phyloP scores from a whole-genome alignment of 2,113 vertebrate species.

The Chaetura pelagica region DNA sequence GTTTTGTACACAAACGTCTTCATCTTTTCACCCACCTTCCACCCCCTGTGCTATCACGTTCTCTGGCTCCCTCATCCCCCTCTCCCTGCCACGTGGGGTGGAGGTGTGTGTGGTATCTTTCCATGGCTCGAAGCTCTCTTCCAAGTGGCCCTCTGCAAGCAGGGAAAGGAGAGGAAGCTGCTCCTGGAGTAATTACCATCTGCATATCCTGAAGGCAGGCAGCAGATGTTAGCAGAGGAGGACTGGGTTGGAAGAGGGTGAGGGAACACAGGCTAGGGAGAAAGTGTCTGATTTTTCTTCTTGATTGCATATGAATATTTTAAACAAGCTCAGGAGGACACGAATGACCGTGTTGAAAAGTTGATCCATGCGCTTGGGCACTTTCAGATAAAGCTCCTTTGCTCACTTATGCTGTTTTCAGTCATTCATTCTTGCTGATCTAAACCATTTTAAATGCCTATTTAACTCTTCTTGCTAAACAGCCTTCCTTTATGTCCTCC shows the following conservation, averaged over 20 bases:
- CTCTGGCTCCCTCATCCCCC: neutral
- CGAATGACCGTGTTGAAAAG: neutral
- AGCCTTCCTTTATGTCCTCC: slow-evolving; percentile 19
- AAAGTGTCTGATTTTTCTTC: neutral
- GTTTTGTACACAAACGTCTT: neutral
- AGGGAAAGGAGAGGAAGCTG: slow-evolving; percentile 82
- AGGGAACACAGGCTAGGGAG: neutral
- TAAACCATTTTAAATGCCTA: neutral
- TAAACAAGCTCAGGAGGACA: neutral
- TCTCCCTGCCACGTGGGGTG: neutral
- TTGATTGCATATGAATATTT: neutral
- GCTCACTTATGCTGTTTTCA: neutral
- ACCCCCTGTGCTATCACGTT: neutral
- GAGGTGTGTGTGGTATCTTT: neutral
- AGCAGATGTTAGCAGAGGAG: slow-evolving; percentile 84
- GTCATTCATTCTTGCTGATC: neutral
- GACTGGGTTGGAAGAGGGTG: slow-evolving; percentile 59
- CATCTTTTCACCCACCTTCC: neutral
- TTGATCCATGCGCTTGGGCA: neutral
- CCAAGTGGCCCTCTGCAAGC: slow-evolving; percentile 68
- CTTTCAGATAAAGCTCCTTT: neutral
- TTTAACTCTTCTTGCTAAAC: slow-evolving; percentile 3
- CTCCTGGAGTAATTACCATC: slow-evolving; percentile 86
- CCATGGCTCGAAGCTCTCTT: neutral
- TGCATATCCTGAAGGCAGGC: slow-evolving; percentile 84